A percentile compares a stretch with the other conserved stretches of the same genome.
phyloP scores from a whole-genome alignment of 2,113 vertebrate species.

The Urocolius indicus region DNA sequence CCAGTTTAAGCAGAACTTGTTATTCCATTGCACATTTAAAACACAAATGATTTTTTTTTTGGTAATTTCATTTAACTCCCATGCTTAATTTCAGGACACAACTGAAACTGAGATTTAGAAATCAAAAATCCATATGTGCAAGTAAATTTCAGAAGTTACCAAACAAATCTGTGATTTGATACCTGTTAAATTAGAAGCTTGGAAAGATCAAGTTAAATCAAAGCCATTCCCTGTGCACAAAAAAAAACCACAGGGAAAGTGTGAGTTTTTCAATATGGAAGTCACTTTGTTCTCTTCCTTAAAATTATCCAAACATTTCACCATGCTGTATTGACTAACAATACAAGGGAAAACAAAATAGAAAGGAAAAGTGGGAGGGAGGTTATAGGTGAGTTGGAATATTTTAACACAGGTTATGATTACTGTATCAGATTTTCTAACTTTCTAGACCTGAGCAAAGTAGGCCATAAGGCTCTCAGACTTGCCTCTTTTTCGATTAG shows the following conservation, averaged over 20 bases:
- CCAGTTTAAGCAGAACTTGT: background rate
- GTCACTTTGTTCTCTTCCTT: background rate
- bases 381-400: background rate
- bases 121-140: background rate
- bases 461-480: background rate
- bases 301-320: background rate
- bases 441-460: background rate
- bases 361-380: rapidly evolving
- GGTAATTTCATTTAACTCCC: background rate
- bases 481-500: background rate
- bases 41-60: background rate
- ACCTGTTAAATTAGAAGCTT: background rate
- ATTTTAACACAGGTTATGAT: background rate
- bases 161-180: background rate
- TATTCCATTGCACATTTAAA: background rate
- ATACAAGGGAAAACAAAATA: background rate
- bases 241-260: background rate
- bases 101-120: slow-evolving; percentile 3
- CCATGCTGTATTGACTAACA: background rate
- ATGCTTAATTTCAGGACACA: background rate
- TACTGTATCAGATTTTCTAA: background rate
- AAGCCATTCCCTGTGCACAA: background rate
- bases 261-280: background rate
- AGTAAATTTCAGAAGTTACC: background rate
- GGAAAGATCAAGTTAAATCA: background rate